Conservation (phyloP, 2,797 vertebrate genomes). For the Alca torda region DNA sequence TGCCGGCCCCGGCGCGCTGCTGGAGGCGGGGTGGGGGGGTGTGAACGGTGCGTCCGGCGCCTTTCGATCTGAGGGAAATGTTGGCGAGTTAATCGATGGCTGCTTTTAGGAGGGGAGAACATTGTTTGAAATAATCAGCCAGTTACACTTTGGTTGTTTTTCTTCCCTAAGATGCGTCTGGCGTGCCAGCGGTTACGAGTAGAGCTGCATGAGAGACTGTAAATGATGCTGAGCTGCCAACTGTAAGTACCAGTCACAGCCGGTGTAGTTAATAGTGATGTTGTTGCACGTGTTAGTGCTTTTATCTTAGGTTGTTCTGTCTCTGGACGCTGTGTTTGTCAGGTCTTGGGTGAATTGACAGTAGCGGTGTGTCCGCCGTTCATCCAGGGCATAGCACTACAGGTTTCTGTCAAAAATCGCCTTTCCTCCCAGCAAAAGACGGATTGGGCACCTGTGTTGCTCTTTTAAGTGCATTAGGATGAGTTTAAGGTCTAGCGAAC, state of each 20-base stretch:
- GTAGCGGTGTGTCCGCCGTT: fast-evolving
- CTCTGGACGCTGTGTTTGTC: no score
- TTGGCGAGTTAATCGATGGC: fast-evolving
- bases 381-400: fast-evolving
- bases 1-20: fast-evolving
- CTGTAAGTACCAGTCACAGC: neutral
- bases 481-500: neutral
- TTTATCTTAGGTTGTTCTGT: fast-evolving
- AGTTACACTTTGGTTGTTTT: fast-evolving
- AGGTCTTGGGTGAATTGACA: fast-evolving
- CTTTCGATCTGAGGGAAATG: fast-evolving
- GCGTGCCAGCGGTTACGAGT: fast-evolving
- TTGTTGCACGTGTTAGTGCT: fast-evolving
- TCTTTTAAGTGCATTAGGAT: no score
- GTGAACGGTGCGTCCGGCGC: fast-evolving
- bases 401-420: neutral
- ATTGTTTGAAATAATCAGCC: fast-evolving
- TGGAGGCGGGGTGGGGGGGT: no score
- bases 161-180: fast-evolving
- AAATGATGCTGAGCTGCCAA: neutral
- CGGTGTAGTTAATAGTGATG: fast-evolving
- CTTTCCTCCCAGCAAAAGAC: neutral
- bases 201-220: neutral
- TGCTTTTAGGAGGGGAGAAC: fast-evolving
- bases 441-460: no score